Evolutionary conservation across 2,888 invertebrate genomes (phyloP).

Genomic region (Eristalis pertinax): DNA sequence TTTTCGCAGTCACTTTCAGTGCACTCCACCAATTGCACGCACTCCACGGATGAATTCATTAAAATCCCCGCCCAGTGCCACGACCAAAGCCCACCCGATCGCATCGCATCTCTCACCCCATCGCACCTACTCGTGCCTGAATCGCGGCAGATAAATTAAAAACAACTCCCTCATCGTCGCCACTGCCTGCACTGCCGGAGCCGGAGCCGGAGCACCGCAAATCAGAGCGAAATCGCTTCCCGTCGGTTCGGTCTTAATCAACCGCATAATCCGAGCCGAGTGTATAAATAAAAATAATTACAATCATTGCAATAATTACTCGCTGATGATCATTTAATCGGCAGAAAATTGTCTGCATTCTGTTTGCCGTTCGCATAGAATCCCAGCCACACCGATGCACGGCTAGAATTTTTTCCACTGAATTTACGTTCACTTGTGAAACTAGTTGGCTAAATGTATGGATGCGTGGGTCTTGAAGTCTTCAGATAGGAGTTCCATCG

Average conservation of each 20-base stretch:
- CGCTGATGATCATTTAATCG: conserved; percentile 68
- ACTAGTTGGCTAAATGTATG: too few relatives aligned
- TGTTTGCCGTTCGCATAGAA: conserved; percentile 46
- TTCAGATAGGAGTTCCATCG: too few relatives aligned
- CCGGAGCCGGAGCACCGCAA: conserved; percentile 55
- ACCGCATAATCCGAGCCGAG: conserved; percentile 63
- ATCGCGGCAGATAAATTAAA: conserved; percentile 26
- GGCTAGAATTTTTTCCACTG: background rate
- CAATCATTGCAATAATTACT: conserved; percentile 67
- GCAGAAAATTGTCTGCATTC: conserved; percentile 59
- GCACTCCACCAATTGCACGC: conserved; percentile 13
- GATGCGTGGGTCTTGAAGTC: too few relatives aligned
- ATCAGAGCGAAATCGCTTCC: conserved; percentile 60
- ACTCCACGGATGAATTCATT: conserved; percentile 31
- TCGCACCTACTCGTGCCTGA: background rate
- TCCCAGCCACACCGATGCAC: background rate
- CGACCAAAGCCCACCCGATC: background rate
- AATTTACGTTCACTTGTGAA: background rate
- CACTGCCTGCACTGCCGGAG: background rate
- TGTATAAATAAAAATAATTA: conserved; percentile 70
- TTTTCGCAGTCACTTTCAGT: conserved; percentile 54
- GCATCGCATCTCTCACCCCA: background rate
- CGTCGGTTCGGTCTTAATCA: conserved; percentile 60
- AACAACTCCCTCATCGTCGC: conserved; percentile 5
- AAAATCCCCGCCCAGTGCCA: background rate